phyloP scores from a whole-genome alignment of 2,113 vertebrate species.

The Cheilinus undulatus region DNA sequence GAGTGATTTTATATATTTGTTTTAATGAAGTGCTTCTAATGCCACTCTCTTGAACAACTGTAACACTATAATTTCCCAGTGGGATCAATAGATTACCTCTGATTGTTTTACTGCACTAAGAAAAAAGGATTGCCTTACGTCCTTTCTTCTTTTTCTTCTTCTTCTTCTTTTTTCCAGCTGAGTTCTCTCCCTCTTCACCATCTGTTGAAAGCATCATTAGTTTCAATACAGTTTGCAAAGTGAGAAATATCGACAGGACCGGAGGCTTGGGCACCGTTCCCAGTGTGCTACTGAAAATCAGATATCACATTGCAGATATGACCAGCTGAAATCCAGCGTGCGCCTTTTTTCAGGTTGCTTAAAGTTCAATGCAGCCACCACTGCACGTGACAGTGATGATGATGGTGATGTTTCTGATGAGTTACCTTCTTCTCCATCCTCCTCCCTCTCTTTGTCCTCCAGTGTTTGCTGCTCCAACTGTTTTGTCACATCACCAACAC shows the following conservation, averaged over 20 bases:
- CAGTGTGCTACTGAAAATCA: slow-evolving; percentile 45
- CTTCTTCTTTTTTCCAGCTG: slow-evolving; percentile 80
- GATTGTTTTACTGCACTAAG: background rate
- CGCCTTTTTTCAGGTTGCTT: background rate
- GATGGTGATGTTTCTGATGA: slow-evolving; percentile 7
- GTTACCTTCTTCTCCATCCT: slow-evolving; percentile 92
- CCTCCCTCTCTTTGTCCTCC: slow-evolving; percentile 92
- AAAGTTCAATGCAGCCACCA: slow-evolving; percentile 24
- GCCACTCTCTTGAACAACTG: too few relatives aligned
- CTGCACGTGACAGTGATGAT: slow-evolving; percentile 20
- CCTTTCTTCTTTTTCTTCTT: slow-evolving; percentile 85
- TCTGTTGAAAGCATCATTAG: slow-evolving; percentile 74
- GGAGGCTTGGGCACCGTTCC: slow-evolving; percentile 45
- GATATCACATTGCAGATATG: slow-evolving; percentile 53
- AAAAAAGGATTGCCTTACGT: slow-evolving; percentile 59
- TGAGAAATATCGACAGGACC: slow-evolving; percentile 50
- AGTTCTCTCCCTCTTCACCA: slow-evolving; percentile 80
- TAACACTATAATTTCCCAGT: background rate
- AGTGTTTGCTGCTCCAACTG: slow-evolving; percentile 91
- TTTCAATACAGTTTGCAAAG: slow-evolving; percentile 55
- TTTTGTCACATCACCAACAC: slow-evolving; percentile 87
- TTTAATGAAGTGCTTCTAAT: too few relatives aligned
- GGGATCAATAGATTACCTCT: background rate
- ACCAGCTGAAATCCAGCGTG: slow-evolving; percentile 12
- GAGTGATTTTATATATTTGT: too few relatives aligned